A percentile compares a stretch with the other conserved stretches of the same genome.
These are phyloP conservation scores for Aleadryas rufinucha DNA, from an alignment of 2,113 vertebrate genomes.

Conservation along the genomic window DNA sequence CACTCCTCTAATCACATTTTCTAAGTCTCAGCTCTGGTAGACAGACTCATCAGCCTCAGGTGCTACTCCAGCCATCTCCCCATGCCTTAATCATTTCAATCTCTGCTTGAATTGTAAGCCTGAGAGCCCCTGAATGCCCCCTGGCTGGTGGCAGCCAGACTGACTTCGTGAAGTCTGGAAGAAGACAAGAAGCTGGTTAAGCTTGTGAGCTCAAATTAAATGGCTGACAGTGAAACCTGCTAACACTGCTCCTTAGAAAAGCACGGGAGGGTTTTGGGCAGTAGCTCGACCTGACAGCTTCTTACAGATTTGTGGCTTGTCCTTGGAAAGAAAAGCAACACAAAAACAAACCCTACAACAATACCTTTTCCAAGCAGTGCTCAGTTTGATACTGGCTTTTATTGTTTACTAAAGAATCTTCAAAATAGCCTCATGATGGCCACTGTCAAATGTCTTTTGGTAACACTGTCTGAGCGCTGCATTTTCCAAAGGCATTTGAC, in stretches of 20 bases:
- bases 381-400: neutral
- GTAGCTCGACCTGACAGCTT: neutral
- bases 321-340: neutral
- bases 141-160: neutral
- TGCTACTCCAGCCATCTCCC: neutral
- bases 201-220: constrained; percentile 11
- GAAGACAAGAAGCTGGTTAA: constrained; percentile 25
- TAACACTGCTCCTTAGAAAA: neutral
- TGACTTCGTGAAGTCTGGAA: neutral
- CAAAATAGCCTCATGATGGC: neutral
- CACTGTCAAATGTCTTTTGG: neutral
- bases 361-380: neutral
- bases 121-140: constrained; percentile 1
- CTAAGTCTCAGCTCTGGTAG: neutral
- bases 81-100: neutral
- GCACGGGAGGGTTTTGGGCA: neutral
- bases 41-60: neutral
- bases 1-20: constrained; percentile 7
- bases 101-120: constrained; percentile 15
- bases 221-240: constrained; percentile 20
- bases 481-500: neutral
- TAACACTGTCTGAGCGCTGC: neutral
- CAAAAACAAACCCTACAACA: neutral
- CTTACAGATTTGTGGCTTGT: neutral
- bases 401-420: neutral